Base-by-base conservation (phyloP, 2,113 vertebrate species). In the Genyomyrus donnyi region DNA sequence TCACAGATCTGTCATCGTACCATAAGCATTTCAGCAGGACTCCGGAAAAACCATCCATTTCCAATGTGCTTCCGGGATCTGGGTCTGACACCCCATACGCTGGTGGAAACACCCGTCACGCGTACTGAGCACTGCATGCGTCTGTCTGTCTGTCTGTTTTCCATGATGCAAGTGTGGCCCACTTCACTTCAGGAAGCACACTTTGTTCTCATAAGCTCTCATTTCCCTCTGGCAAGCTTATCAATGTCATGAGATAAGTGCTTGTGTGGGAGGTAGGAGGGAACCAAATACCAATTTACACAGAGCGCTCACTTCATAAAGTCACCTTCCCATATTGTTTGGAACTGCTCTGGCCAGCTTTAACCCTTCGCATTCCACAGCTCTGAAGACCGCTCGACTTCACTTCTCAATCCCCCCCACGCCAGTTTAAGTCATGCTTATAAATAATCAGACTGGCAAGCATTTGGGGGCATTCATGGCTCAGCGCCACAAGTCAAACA, bases 401-500 rank as follows among this genome's bases (percentile, higher is more conserved):
- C 66, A 31, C 89, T 90, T 91, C 89, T 87, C 90, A 89, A 19
- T 87, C n/a, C 80, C n/a, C 80, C 91, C 91, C 90, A 94, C 91
- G 90, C 58, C 88, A 92, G 91, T 92, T 93, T 92, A 94, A 91
- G 21, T 90, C 89, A 90, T 80, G 92, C 93, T 91, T 89, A 93
- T 92, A 83, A 19, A 90, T 90, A 93, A 93, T 93, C 89, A 93
- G 42, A 89, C 90, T 90, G 89, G 90, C 90, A 45, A 91, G 80
- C 90, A 88, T 91, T 80, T 90, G 88, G 90, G 84, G 66, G 48
- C 83, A 88, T 70, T 45, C 58, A 88, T 70, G 87, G 86, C n/a
- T n/a, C 74, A 39, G 88, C 85, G 87, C 48, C 66, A n/a, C 88
- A 15, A 90, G 49, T 86, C 77, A 90, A 89, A 88, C 90, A 85